Conservation (phyloP, 2,888 invertebrate genomes). For the Trissolcus brochymenae region DNA sequence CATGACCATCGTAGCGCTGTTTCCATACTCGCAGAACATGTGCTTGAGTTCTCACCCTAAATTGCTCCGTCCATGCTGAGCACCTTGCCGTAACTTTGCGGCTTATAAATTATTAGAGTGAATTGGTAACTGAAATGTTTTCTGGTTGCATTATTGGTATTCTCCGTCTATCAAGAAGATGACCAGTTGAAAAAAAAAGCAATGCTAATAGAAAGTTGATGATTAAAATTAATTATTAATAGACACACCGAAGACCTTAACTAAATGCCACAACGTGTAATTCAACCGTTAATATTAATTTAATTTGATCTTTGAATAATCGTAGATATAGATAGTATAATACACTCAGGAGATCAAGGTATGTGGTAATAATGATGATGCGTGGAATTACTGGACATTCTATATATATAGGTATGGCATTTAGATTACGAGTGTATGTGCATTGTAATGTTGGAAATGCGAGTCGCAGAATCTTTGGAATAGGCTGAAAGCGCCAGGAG, state of each 20-base stretch:
- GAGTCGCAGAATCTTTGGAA: conserved; percentile 40
- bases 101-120: conserved; percentile 51
- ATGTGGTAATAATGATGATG: conserved; percentile 53
- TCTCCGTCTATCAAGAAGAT: conserved; percentile 29
- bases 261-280: too few species aligned
- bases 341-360: conserved; percentile 40
- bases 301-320: conserved; percentile 15
- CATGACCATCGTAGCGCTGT: conserved; percentile 43
- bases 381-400: conserved; percentile 49
- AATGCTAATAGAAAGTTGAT: background rate
- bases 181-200: conserved; percentile 30
- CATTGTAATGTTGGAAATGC: conserved; percentile 52
- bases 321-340: conserved; percentile 34
- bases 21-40: conserved; percentile 33
- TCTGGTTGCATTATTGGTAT: conserved; percentile 36
- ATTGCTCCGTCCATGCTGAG: conserved; percentile 29
- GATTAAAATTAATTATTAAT: background rate
- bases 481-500: conserved; percentile 51
- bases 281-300: too few species aligned
- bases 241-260: too few species aligned
- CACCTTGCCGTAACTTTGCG: conserved; percentile 28
- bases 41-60: conserved; percentile 41
- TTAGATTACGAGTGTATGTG: conserved; percentile 52
- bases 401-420: conserved; percentile 41
- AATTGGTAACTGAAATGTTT: conserved; percentile 34